Base-by-base conservation (phyloP, 2,797 vertebrate species). In the Tadarida brasiliensis region DNA sequence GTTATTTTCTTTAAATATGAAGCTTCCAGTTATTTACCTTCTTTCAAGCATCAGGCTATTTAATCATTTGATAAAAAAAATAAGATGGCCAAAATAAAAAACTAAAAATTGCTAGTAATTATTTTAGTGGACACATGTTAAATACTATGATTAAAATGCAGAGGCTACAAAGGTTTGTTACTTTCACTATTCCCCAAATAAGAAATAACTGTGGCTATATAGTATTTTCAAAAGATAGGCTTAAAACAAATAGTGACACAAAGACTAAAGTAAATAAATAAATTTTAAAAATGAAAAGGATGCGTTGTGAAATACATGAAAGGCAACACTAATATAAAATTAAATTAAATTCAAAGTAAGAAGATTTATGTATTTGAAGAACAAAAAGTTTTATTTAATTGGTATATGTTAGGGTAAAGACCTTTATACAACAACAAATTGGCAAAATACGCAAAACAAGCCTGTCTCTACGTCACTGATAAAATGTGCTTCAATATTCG, bases 31-130 rank as follows among this genome's bases (percentile, higher is more conserved):
- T 71, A 59, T 17, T 49, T 65, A 20, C 7, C 17, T 81, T 78
- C 49, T 78, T 87, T 80, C 28, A 67, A 70, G 9, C 30, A 57
- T 51, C 14, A 19, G 59, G 20, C 6, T 49, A 20, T 59, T 67
- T 91, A 51, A 71, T 88, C 56, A 93, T 44, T 67, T 87, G 71
- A 54, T 93, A 71, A 63, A 70, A 57, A 67, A 2, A 81, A 30
- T 24, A 11, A 73, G 8, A 19, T 20, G 9, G 24, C 16, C 17
- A 39, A 16, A 87, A 65, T 35, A 80, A 82, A 56, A 85, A 85
- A 35, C 17, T 56, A 68, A 89, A 65, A 51, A 44, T 49, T 65
- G 7, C 56, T 30, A 78, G 47, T 3, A 33, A 61, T 67, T 71
- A 73, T 61, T 78, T 88, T 61, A 91, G 22, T 61, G 19, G 17